phyloP scores from a whole-genome alignment of 1,140 invertebrate genomes.

The Papilio dardanus region DNA sequence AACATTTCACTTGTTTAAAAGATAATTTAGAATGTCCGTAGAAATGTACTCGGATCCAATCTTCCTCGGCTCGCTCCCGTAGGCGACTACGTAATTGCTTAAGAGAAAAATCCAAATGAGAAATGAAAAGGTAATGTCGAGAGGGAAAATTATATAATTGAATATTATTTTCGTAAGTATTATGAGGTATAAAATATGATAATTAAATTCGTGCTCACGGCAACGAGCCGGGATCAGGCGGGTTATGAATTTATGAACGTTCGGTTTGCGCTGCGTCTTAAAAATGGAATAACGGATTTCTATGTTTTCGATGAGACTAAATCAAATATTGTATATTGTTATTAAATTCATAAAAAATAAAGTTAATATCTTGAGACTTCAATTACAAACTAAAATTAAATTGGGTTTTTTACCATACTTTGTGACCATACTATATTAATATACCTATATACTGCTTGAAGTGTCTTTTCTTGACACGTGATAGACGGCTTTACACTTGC shows the following conservation, averaged over 20 bases:
- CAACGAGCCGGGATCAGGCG: slow-evolving; percentile 46
- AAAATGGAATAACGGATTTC: not conserved
- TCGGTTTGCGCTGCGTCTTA: not conserved
- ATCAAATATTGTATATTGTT: not conserved
- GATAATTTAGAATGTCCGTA: slow-evolving; percentile 44
- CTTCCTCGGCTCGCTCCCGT: slow-evolving; percentile 64
- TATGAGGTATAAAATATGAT: slow-evolving; percentile 83
- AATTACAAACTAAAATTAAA: no score
- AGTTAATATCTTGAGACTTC: no score
- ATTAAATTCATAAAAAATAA: not conserved
- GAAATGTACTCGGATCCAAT: slow-evolving; percentile 72
- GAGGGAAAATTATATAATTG: slow-evolving; percentile 82
- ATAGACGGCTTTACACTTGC: no score
- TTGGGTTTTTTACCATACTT: no score
- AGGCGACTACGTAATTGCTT: slow-evolving; percentile 78
- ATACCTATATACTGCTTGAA: no score
- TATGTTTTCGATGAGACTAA: not conserved
- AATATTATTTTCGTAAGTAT: slow-evolving; percentile 81
- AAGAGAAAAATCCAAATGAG: slow-evolving; percentile 83
- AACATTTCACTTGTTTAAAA: slow-evolving; percentile 75
- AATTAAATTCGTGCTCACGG: slow-evolving; percentile 78
- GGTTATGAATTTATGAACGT: slow-evolving; percentile 35
- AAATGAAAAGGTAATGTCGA: slow-evolving; percentile 82
- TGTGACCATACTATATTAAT: no score
- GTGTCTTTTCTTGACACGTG: no score